Evolutionary conservation across 2,113 vertebrate genomes (phyloP).

Genomic region (Arizona elegans): DNA sequence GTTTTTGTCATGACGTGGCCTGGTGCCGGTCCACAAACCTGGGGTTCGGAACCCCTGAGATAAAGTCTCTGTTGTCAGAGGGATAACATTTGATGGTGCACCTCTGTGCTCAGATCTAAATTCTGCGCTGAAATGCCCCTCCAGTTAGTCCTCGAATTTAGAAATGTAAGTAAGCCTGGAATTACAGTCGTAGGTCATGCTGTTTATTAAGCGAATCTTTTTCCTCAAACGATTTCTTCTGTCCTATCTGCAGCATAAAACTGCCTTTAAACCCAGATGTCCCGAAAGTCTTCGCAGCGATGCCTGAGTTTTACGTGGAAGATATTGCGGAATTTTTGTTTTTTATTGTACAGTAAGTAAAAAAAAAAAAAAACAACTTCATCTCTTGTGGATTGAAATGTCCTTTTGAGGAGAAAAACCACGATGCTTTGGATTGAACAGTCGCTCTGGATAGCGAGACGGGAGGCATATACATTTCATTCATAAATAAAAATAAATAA

Average conservation of each 20-base stretch:
- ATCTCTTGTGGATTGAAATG: neutral
- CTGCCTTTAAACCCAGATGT: slow-evolving; percentile 92
- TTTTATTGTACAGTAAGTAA: slow-evolving; percentile 99
- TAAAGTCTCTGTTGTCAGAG: neutral
- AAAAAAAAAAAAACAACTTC: neutral
- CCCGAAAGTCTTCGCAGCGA: slow-evolving; percentile 94
- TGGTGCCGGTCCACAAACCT: too few species aligned
- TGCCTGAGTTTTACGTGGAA: slow-evolving; percentile 98
- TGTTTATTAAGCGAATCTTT: neutral
- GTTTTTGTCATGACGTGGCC: neutral
- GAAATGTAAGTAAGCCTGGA: neutral
- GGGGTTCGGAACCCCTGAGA: neutral
- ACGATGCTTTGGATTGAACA: neutral
- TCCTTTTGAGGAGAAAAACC: neutral
- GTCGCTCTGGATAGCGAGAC: too few species aligned
- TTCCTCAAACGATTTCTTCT: neutral
- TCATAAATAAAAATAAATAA: neutral
- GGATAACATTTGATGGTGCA: neutral
- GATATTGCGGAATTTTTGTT: slow-evolving; percentile 99
- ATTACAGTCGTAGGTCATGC: rapidly evolving
- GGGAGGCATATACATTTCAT: neutral
- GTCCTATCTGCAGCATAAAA: slow-evolving; percentile 73
- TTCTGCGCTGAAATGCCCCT: neutral
- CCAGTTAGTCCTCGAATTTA: neutral
- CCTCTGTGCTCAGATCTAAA: neutral